Evolutionary conservation across 2,113 vertebrate genomes (phyloP).

Genomic region (Podiceps cristatus): DNA sequence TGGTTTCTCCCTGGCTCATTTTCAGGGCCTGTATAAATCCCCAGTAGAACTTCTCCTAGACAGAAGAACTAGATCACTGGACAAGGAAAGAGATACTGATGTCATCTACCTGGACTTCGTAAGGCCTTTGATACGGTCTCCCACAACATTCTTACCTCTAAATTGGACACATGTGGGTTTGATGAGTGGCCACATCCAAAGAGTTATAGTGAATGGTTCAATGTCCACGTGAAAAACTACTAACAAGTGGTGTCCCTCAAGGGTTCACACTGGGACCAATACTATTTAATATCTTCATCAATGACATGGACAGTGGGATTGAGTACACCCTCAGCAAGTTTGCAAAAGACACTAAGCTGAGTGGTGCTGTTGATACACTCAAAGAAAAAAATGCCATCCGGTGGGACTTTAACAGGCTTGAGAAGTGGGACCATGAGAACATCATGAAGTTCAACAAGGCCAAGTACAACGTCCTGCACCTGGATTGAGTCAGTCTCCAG

Average conservation of each 20-base stretch:
- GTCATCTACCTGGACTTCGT: not conserved
- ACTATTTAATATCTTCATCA: not conserved
- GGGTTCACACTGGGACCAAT: not conserved
- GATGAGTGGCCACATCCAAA: not conserved
- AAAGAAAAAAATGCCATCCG: not conserved
- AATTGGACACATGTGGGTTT: not conserved
- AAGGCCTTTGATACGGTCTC: not conserved
- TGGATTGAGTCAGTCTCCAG: rapidly evolving
- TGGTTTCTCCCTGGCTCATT: not conserved
- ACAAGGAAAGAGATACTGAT: not conserved
- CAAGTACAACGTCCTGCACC: not conserved
- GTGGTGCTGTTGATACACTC: not conserved
- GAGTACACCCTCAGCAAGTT: not conserved
- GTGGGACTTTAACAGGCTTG: not conserved
- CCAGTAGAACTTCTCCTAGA: not conserved
- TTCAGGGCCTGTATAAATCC: not conserved
- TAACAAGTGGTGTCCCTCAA: not conserved
- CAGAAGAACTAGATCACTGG: not conserved
- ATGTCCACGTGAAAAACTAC: not conserved
- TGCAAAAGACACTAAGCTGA: not conserved
- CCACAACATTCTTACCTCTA: not conserved
- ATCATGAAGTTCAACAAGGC: not conserved
- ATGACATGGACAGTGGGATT: not conserved
- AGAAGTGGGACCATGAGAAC: not conserved
- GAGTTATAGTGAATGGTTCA: not conserved